phyloP scores from a whole-genome alignment of 2,888 invertebrate species.

The Ormyrus pomaceus region DNA sequence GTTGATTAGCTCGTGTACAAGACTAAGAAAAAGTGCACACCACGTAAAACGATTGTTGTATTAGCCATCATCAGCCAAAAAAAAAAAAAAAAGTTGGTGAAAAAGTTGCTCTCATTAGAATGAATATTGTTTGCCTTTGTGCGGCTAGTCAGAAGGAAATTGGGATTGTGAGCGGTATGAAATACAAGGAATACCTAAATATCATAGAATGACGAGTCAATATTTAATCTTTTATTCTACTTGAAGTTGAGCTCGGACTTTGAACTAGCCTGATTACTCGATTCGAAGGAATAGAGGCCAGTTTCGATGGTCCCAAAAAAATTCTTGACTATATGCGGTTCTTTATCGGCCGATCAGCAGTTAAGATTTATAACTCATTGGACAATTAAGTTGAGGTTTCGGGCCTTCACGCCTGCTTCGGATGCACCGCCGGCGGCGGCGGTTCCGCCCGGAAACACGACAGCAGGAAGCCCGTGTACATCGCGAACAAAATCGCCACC shows the following conservation, averaged over 20 bases:
- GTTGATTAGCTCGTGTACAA: background rate
- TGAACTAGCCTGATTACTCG: background rate
- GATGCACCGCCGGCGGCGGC: constrained; percentile 79
- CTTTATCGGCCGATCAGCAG: background rate
- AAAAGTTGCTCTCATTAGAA: no score
- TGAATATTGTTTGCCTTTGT: no score
- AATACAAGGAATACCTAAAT: no score
- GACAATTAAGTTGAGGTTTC: background rate
- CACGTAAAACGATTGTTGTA: no score
- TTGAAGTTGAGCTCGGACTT: no score
- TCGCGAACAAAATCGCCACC: constrained; percentile 88
- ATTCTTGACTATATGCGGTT: background rate
- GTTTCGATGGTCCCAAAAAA: background rate
- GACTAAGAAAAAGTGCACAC: no score
- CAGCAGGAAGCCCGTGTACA: constrained; percentile 93
- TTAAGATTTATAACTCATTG: background rate
- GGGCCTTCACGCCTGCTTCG: constrained; percentile 81
- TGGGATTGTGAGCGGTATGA: no score
- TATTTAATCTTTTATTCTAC: background rate
- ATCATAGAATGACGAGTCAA: no score
- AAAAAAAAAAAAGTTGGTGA: no score
- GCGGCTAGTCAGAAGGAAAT: no score
- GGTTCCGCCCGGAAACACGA: constrained; percentile 91
- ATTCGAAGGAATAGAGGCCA: background rate
- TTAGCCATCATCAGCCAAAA: no score